Conservation (phyloP, 2,888 invertebrate genomes). For the Pantelozetes paolii region DNA sequence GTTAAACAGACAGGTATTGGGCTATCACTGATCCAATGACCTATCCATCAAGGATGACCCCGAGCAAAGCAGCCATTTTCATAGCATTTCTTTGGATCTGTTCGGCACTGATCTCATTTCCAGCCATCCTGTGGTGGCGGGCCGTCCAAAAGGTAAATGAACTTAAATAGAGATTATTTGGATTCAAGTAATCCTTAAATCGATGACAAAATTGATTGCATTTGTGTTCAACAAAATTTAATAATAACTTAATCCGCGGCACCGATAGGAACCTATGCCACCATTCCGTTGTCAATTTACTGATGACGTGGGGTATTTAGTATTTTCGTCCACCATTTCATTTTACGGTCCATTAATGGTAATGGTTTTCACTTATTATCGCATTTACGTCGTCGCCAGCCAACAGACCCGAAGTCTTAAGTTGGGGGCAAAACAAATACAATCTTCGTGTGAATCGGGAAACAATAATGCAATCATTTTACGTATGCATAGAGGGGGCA, state of each 20-base stretch:
- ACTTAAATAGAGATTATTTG: too few species aligned
- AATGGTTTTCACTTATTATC: conserved; percentile 97
- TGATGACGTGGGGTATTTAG: conserved; percentile 89
- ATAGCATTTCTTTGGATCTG: conserved; percentile 95
- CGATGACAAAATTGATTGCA: too few species aligned
- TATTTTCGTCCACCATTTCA: conserved; percentile 95
- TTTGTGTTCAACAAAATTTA: too few species aligned
- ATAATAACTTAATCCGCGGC: too few species aligned
- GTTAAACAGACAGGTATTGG: conserved; percentile 73
- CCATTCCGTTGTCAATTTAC: conserved; percentile 89
- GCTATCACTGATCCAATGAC: conserved; percentile 97
- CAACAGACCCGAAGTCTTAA: conserved; percentile 85
- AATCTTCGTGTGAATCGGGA: conserved; percentile 55
- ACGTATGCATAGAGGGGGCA: conserved; percentile 87
- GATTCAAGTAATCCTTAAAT: too few species aligned
- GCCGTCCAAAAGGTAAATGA: conserved; percentile 54
- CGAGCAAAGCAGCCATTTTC: conserved; percentile 74
- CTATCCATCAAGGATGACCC: conserved; percentile 91
- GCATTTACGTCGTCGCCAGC: conserved; percentile 88
- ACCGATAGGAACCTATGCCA: conserved; percentile 12
- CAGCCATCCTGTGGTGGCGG: conserved; percentile 72
- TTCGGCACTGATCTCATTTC: conserved; percentile 94
- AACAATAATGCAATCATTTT: conserved; percentile 67
- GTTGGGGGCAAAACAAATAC: conserved; percentile 70
- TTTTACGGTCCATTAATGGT: conserved; percentile 94